These are phyloP conservation scores for Mus pahari DNA, from an alignment of 2,113 vertebrate genomes.

Conservation along the genomic window DNA sequence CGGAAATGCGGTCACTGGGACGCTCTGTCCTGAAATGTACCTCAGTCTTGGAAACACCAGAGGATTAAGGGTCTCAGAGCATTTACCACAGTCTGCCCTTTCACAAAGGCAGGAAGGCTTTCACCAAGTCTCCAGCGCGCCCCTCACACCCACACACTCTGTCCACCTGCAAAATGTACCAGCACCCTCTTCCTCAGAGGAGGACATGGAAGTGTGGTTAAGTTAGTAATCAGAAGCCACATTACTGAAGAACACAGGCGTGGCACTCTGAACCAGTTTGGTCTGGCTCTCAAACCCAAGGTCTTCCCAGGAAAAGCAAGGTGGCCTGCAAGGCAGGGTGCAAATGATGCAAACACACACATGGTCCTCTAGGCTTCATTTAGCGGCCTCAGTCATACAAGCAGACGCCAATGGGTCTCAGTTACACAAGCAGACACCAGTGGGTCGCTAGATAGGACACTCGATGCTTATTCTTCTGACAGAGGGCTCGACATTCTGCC, in stretches of 20 bases:
- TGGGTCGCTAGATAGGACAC: background rate
- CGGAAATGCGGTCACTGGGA: background rate
- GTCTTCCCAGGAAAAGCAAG: conserved; percentile 27
- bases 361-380: background rate
- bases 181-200: background rate
- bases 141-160: background rate
- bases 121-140: background rate
- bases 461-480: background rate
- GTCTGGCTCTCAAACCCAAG: conserved; percentile 12
- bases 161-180: background rate
- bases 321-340: conserved; percentile 21
- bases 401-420: background rate
- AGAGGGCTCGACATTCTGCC: background rate
- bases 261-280: conserved; percentile 22
- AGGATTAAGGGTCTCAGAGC: background rate
- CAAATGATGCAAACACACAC: background rate
- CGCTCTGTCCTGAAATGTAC: conserved; percentile 20
- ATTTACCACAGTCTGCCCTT: background rate
- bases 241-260: background rate
- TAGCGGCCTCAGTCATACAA: background rate
- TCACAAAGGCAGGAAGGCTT: background rate
- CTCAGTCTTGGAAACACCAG: conserved; percentile 25
- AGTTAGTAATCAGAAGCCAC: background rate
- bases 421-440: background rate
- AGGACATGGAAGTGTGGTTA: conserved; percentile 1